Conservation (phyloP, 2,888 invertebrate species). For the Drosophila prolongata region DNA sequence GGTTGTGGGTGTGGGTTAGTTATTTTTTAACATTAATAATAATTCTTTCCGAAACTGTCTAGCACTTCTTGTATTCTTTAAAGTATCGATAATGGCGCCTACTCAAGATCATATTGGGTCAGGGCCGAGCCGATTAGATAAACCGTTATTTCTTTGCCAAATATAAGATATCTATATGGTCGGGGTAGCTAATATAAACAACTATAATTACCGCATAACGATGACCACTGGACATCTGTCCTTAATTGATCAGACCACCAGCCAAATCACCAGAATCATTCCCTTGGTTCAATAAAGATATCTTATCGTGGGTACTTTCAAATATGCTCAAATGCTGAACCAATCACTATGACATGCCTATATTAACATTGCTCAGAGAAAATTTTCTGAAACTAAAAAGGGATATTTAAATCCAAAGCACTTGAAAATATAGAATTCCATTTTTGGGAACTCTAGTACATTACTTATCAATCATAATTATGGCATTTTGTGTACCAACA, state of each 20-base stretch:
- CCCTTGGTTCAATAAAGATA: neutral
- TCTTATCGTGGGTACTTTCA: neutral
- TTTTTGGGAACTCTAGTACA: neutral
- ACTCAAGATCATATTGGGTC: slow-evolving; percentile 56
- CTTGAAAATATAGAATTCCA: neutral
- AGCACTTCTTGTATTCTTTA: too few species aligned
- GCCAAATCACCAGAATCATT: neutral
- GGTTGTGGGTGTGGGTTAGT: too few species aligned
- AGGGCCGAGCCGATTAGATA: slow-evolving; percentile 57
- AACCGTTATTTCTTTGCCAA: slow-evolving; percentile 22
- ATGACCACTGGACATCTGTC: slow-evolving; percentile 25
- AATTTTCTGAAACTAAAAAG: neutral
- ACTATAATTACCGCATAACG: slow-evolving; percentile 26
- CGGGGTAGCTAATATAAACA: slow-evolving; percentile 6
- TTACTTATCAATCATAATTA: neutral
- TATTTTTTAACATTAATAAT: too few species aligned
- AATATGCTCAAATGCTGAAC: neutral
- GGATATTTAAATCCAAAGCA: too few species aligned
- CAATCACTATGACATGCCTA: neutral
- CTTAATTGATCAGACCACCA: neutral
- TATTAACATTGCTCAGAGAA: neutral
- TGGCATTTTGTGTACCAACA: neutral
- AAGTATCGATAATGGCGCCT: slow-evolving; percentile 28
- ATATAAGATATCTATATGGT: slow-evolving; percentile 25
- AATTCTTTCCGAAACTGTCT: too few species aligned